A percentile compares a stretch with the other conserved stretches of the same genome.
These are phyloP conservation scores for Actias luna DNA, from an alignment of 2,888 invertebrate genomes.

Conservation along the genomic window DNA sequence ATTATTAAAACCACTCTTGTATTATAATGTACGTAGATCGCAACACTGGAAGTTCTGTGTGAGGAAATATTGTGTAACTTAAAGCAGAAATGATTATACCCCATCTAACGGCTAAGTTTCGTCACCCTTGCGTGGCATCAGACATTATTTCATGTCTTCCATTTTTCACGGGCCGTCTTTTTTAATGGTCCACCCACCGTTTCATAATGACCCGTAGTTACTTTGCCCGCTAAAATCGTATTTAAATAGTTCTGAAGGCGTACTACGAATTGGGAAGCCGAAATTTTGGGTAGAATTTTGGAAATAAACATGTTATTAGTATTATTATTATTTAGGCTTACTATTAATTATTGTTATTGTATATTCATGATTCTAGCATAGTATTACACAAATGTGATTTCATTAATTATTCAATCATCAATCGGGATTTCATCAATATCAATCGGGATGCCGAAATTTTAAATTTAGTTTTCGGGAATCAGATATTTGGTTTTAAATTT, in stretches of 20 bases:
- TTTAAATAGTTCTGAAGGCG: neutral
- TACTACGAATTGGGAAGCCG: neutral
- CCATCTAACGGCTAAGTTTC: conserved; percentile 8
- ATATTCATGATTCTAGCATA: neutral
- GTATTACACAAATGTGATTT: too few relatives aligned
- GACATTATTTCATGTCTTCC: conserved; percentile 29
- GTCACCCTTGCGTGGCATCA: conserved; percentile 13
- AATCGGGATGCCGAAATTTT: neutral
- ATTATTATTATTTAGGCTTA: neutral
- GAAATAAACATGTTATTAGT: neutral
- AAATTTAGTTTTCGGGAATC: neutral
- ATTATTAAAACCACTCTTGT: conserved; percentile 1
- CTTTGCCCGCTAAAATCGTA: conserved; percentile 1
- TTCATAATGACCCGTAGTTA: conserved; percentile 23
- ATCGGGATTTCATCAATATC: too few relatives aligned
- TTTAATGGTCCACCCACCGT: conserved; percentile 25
- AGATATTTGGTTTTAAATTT: neutral
- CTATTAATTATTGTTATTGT: neutral
- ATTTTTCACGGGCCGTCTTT: conserved; percentile 41
- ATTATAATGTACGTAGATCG: neutral
- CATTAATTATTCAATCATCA: too few relatives aligned
- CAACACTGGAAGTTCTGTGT: conserved; percentile 1
- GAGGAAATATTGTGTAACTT: conserved; percentile 1
- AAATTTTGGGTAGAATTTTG: neutral
- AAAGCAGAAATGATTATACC: conserved; percentile 10